Conservation (phyloP, 2,888 invertebrate genomes). For the Volucella bombylans region DNA sequence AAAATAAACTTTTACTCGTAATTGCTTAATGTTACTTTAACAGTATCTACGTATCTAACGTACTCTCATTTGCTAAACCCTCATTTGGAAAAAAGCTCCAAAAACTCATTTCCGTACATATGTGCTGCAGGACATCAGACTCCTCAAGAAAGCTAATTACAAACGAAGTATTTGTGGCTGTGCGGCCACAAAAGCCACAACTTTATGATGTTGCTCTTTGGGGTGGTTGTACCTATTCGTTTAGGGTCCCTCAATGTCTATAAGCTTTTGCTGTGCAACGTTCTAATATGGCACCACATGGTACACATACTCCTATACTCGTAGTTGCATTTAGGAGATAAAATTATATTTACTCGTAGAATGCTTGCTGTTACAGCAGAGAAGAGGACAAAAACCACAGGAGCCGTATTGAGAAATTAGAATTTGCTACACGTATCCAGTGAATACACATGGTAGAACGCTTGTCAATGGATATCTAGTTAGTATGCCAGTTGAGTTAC, state of each 20-base stretch:
- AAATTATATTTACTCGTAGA: conserved; percentile 13
- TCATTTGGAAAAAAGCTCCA: neutral
- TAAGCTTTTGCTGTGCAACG: neutral
- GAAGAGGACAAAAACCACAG: conserved; percentile 18
- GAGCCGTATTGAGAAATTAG: conserved; percentile 43
- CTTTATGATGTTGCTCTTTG: neutral
- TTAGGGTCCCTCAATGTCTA: neutral
- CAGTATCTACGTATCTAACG: too few relatives aligned
- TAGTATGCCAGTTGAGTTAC: conserved; percentile 13
- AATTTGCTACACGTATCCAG: conserved; percentile 49
- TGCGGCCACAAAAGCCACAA: conserved; percentile 6
- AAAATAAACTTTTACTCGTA: too few relatives aligned
- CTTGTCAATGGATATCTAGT: conserved; percentile 9
- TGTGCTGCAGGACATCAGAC: neutral
- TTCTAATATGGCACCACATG: too few relatives aligned
- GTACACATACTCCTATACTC: too few relatives aligned
- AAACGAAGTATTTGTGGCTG: conserved; percentile 27
- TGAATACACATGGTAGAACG: conserved; percentile 7
- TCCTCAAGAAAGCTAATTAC: conserved; percentile 31
- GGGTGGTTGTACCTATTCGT: neutral
- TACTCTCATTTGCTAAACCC: neutral
- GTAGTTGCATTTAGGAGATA: conserved; percentile 34
- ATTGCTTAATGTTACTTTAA: too few relatives aligned
- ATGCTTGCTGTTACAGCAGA: conserved; percentile 2
- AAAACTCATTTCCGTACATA: neutral